Evolutionary conservation across 2,797 vertebrate species (phyloP), one percentile per base, ranked within the genome.

Genomic region (Enteromius fasciolatus): DNA sequence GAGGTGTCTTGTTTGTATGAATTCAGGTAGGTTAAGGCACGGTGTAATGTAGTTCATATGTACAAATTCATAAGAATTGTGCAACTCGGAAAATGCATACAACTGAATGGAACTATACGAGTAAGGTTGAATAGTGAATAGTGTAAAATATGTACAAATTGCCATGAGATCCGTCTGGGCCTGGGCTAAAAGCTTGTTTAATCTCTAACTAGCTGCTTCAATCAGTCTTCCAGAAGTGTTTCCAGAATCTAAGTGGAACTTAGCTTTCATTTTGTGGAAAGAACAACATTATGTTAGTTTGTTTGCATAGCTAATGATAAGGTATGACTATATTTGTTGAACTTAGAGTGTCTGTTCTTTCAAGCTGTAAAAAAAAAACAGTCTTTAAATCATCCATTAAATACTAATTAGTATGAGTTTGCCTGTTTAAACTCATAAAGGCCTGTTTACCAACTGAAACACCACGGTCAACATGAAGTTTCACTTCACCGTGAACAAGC

Each of bases 321-420:
- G 72, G 70, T 54, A 63, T 81, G 66, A 68, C 68, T 75, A 11
- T 68, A 28, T 31, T 36, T 78, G 78, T 80, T 84, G 72, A 44
- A 63, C 17, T 18, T 57, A 52, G 80, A 48, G 28, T 59, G 54
- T 61, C 17, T 78, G 11, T 31, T 25, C 54, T 79, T 73, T 52
- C 18, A 78, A 63, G 28, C 6, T 14, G 33, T 70, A 28, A 39
- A 77, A 70, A 57, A 54, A 12, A 80, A n/a, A 23, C 39, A 17
- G 48, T 44, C 39, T 69, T 89, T 90, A 88, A 81, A 89, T 77
- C 83, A 74, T 86, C 87, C 82, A 84, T 89, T 90, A 88, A 91
- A 88, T 82, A 87, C 83, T 89, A 89, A 90, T 89, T 90, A 83
- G 74, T 82, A 77, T 84, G 83, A 83, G 72, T 72, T 74, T 84